Evolutionary conservation across 2,113 vertebrate genomes (phyloP).

Genomic region (Perca flavescens): DNA sequence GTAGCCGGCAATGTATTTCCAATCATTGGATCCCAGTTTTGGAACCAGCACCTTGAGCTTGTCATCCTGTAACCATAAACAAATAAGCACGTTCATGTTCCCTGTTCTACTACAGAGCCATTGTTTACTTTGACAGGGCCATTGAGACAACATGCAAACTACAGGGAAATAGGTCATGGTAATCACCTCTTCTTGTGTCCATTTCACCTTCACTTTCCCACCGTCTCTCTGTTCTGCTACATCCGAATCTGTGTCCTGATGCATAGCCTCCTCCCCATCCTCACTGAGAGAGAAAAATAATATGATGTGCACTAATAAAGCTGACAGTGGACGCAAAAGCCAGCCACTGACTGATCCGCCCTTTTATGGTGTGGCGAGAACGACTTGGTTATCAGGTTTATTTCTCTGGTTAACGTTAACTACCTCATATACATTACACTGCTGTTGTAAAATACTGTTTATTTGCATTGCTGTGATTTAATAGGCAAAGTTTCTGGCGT

Average conservation of each 20-base stretch:
- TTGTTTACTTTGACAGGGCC: neutral
- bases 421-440: fast-evolving
- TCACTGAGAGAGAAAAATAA: slow-evolving; percentile 82
- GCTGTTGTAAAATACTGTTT: fast-evolving
- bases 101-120: neutral
- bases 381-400: slow-evolving; percentile 24
- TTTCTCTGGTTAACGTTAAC: neutral
- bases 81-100: neutral
- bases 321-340: neutral
- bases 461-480: neutral
- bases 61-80: slow-evolving; percentile 88
- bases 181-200: slow-evolving; percentile 93
- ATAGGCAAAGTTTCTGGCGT: neutral
- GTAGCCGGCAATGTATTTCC: slow-evolving; percentile 92
- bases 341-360: neutral
- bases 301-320: neutral
- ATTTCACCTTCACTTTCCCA: slow-evolving; percentile 93
- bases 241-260: slow-evolving; percentile 92
- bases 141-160: neutral
- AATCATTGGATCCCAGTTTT: slow-evolving; percentile 90
- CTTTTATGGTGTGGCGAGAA: neutral
- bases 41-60: slow-evolving; percentile 90
- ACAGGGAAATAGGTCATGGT: neutral
- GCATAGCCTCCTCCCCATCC: slow-evolving; percentile 90
- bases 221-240: slow-evolving; percentile 90